Base-by-base conservation (phyloP, 2,113 vertebrate genomes). In the Chloropsis cyanopogon region DNA sequence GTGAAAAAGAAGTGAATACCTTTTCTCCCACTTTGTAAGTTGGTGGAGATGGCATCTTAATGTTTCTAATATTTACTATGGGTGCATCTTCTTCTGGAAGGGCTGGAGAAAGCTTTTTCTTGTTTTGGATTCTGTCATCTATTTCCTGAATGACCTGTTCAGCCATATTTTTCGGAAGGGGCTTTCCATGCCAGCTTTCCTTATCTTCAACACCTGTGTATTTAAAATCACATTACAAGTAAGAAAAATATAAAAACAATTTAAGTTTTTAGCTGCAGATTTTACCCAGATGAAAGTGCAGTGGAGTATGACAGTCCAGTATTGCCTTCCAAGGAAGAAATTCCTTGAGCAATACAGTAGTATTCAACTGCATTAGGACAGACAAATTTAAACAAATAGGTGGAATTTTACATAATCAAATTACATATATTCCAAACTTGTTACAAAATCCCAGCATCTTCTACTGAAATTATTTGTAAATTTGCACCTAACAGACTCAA, bases 21-120 rank as follows among this genome's bases (percentile, higher is more conserved):
- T 99, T 99, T 94, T 99, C 99, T 94, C 99, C 99, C 39, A 98
- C 66, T 97, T 99, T 99, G 96, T 99, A 99, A 96, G 90, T 98
- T 73, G 99, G 99, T 20, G 98, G 98, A 9, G 98, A 99, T 37
- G 98, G 98, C 99, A 99, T 99, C 93, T 98, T 98, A 94, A 99
- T 98, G 94, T 99, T 99, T 95, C 97, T 97, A 91, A 99, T 98
- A 95, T 97, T 98, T 93, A 99, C 97, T 0, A 97, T 86, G 18
- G 99, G 99, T 26, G 98, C 98, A 57, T 99, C 98, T 94, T 99
- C 99, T 59, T 98, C 94, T 0, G 99, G 99, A n/a, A 98, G 96
- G 0, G 98, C 96, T 1, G 99, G 98, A 92, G 98, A 98, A 94
- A 99, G 97, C 90, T 98, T 99, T 97, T 99, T 99, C 96, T 98